Evolutionary conservation across 2,888 invertebrate species (phyloP), one percentile per base, ranked within the genome.

Genomic region (Ethmia dodecea): DNA sequence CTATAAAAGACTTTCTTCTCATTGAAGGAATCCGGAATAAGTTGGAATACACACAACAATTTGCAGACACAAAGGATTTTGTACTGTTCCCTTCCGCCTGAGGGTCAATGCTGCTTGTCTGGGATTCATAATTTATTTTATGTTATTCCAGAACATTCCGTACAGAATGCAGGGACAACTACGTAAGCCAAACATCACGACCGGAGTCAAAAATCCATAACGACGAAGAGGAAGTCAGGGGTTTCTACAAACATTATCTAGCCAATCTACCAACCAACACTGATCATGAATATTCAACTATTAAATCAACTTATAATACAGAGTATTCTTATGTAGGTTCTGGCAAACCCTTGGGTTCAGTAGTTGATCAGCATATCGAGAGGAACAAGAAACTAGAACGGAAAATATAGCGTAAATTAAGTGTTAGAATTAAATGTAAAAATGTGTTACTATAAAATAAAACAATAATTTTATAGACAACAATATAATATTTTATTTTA

Each of bases 101-200:
- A n/a, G n/a, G n/a, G n/a, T n/a, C n/a, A n/a, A n/a, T n/a, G n/a
- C n/a, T n/a, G n/a, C n/a, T n/a, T n/a, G n/a, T n/a, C n/a, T n/a
- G n/a, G n/a, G n/a, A n/a, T n/a, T n/a, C n/a, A n/a, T n/a, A n/a
- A n/a, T n/a, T n/a, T n/a, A n/a, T n/a, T n/a, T 2, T n/a, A 25
- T 29, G 31, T 26, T 24, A 25, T 43, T 60, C 1, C 56, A 86
- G 84, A 36, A 54, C 74, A 1, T 81, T 84, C 39, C 55, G 71
- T 10, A 84, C 83, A 5, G 86, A 84, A 65, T 44, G 49, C 6
- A 63, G 67, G 39, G 78, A 80, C 32, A 80, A 80, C 41, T 84
- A 68, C 43, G 46, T 56, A 8, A 44, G 56, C 4, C 66, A 60
- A 26, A 49, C 45, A 10, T 47, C 58, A 1, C 52, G 54, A 5